Evolutionary conservation across 1,140 invertebrate species (phyloP).

Genomic region (Drosophila willistoni): DNA sequence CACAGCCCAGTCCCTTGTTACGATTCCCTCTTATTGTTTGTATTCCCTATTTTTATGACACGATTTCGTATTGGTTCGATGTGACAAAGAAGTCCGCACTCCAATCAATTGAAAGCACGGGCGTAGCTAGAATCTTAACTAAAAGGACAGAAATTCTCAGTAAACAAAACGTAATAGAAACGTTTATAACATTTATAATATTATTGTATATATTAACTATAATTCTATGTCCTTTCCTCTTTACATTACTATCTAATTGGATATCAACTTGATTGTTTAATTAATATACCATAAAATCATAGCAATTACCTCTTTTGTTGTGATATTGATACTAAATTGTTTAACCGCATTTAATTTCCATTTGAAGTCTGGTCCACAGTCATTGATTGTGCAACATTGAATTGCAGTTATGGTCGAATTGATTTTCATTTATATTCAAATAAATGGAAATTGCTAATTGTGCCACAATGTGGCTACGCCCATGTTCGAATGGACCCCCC

Average conservation of each 20-base stretch:
- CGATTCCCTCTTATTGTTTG: slow-evolving; percentile 18
- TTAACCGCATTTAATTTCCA: slow-evolving; percentile 3
- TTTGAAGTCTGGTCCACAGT: not conserved
- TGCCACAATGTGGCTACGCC: slow-evolving; percentile 2
- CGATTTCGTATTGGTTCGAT: slow-evolving; percentile 7
- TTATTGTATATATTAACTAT: too few relatives aligned
- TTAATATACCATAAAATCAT: slow-evolving; percentile 3
- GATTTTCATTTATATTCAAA: slow-evolving; percentile 1
- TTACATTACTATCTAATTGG: not conserved
- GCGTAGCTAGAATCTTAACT: not conserved
- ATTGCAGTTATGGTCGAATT: slow-evolving; percentile 2
- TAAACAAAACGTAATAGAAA: too few relatives aligned
- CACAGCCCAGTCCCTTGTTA: too few relatives aligned
- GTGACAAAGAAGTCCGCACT: not conserved
- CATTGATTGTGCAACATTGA: slow-evolving; percentile 3
- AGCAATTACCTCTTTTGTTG: slow-evolving; percentile 4
- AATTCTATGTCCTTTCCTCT: too few relatives aligned
- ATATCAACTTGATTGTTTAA: not conserved
- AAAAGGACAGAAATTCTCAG: not conserved
- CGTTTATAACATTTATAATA: too few relatives aligned
- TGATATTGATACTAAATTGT: not conserved
- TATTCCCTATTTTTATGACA: slow-evolving; percentile 35
- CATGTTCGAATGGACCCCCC: not conserved
- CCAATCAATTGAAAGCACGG: slow-evolving; percentile 1
- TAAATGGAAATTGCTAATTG: slow-evolving; percentile 3